Base-by-base conservation (phyloP, 1,140 invertebrate genomes). In the Dreissena rostriformis region DNA sequence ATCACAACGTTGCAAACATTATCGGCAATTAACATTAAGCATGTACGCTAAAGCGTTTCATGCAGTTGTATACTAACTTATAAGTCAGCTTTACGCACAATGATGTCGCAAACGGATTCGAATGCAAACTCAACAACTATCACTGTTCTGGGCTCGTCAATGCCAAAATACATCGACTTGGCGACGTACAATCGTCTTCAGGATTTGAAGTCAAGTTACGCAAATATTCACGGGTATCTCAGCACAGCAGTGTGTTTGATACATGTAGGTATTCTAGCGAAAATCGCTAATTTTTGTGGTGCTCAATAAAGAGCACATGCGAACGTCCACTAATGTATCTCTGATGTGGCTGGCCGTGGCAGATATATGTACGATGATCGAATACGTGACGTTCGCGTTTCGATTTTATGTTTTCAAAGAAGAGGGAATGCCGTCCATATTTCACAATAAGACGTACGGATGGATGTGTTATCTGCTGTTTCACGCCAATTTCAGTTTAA, bases 211-310 rank as follows among this genome's bases (percentile, higher is more conserved):
- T 61, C 55, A n/a, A 28, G 74, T 0, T 95, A 95, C 82, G 89
- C 90, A 1, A 74, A 87, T 0, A 76, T 96, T 17, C 97, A 97
- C 91, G 96, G 96, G 4, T 96, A 96, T 91, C 91, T 96, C 28
- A 95, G 96, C 26, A 93, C 96, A 0, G 89, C 95, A 4, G 96
- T 98, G 7, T 98, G 98, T 92, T 91, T 97, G 51, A 97, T 98
- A n/a, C n/a, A n/a, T n/a, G n/a, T n/a, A 88, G 98, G 98, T 51
- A 96, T 96, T 51, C 93, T 98, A 77, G 97, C 98, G 15, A 99
- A 99, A 91, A 94, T 97, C 10, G 94, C 98, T 26, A 99, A 98
- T 91, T n/a, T 97, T 99, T 74, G 96, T 97, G 6, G 97, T 99
- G 0, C 93, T 99, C 52, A 98, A 97, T 0, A 94, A 97, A 51